Evolutionary conservation across 2,888 invertebrate genomes (phyloP).

Genomic region (Drymonia ruficornis): DNA sequence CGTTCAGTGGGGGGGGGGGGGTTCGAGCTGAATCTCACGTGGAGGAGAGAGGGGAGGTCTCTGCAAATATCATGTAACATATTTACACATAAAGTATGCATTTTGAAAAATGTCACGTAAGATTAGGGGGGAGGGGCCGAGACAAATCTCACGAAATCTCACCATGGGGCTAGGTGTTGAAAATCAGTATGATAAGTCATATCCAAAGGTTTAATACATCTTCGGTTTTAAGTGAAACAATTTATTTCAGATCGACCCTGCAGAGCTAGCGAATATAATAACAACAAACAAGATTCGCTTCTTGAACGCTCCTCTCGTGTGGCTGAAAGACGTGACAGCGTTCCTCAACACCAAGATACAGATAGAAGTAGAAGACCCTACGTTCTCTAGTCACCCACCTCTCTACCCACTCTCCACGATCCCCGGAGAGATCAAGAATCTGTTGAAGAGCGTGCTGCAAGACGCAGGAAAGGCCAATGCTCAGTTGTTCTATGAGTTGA

Average conservation of each 20-base stretch:
- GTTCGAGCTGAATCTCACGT: too few species aligned
- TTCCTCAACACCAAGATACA: conserved; percentile 86
- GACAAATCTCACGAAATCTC: too few species aligned
- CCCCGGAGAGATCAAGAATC: conserved; percentile 70
- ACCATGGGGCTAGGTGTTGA: too few species aligned
- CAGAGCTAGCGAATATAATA: conserved; percentile 80
- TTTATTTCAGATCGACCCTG: conserved; percentile 84
- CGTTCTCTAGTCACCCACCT: conserved; percentile 82
- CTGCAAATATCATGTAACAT: too few species aligned
- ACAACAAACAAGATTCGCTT: conserved; percentile 86
- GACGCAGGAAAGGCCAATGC: conserved; percentile 86
- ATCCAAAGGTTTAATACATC: too few species aligned
- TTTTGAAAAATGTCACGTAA: too few species aligned
- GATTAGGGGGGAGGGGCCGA: too few species aligned
- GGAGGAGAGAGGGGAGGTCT: too few species aligned
- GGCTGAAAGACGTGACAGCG: conserved; percentile 89
- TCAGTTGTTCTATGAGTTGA: conserved; percentile 89
- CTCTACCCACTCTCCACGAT: conserved; percentile 84
- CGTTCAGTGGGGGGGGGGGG: too few species aligned
- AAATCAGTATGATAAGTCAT: too few species aligned
- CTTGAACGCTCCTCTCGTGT: conserved; percentile 87
- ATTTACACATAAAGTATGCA: too few species aligned
- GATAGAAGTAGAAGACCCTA: conserved; percentile 86
- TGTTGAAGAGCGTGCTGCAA: conserved; percentile 78
- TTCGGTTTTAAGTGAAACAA: background rate